These are phyloP conservation scores for Nyctibius bracteatus DNA, from an alignment of 2,113 vertebrate genomes.

Conservation along the genomic window DNA sequence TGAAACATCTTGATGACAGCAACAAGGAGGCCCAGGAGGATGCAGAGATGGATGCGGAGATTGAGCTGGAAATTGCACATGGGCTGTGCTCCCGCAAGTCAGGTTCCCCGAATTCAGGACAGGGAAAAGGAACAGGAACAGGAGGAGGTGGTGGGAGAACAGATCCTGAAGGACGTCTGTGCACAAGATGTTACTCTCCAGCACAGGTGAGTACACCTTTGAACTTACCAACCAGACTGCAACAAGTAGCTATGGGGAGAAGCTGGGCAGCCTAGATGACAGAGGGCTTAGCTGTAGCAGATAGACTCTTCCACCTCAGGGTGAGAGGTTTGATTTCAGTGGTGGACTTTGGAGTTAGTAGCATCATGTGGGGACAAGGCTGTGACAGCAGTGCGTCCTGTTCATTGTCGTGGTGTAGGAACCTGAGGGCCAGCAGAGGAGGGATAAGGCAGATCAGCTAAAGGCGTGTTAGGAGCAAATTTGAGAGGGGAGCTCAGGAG, in stretches of 20 bases:
- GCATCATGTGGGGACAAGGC: background rate
- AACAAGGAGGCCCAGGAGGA: conserved; percentile 99
- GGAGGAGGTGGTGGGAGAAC: conserved; percentile 36
- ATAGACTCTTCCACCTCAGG: background rate
- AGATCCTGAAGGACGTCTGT: conserved; percentile 67
- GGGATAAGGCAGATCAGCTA: background rate
- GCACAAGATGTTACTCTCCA: conserved; percentile 84
- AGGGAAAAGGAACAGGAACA: conserved; percentile 6
- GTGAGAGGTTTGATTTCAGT: background rate
- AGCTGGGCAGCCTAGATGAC: background rate
- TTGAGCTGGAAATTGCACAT: conserved; percentile 93
- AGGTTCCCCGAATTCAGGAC: conserved; percentile 67
- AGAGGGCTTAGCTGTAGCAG: background rate
- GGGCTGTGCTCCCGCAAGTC: conserved; percentile 75
- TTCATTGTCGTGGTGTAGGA: background rate
- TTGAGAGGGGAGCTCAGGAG: background rate
- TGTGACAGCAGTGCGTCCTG: background rate
- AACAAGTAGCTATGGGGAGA: background rate
- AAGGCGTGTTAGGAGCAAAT: conserved; percentile 9
- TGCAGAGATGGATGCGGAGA: conserved; percentile 97
- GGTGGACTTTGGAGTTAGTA: background rate
- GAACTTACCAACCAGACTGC: background rate
- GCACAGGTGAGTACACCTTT: conserved; percentile 83
- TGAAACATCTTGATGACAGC: conserved; percentile 99
- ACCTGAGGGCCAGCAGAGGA: background rate